These are phyloP conservation scores for Lacerta agilis DNA, from an alignment of 2,797 vertebrate species.

Conservation along the genomic window DNA sequence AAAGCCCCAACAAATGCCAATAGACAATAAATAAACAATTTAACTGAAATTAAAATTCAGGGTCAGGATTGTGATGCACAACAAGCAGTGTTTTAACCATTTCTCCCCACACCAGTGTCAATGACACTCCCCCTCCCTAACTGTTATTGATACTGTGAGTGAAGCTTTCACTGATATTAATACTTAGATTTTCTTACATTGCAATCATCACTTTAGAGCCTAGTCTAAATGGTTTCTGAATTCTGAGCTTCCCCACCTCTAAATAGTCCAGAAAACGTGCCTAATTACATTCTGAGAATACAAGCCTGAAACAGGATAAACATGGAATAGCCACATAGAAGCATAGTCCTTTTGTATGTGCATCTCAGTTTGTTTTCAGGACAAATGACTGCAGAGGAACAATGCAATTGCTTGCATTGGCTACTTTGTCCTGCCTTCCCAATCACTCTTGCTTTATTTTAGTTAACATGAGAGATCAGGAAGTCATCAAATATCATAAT, in stretches of 20 bases:
- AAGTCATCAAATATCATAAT: conserved; percentile 55
- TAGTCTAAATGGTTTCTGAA: neutral
- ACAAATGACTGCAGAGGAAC: conserved; percentile 77
- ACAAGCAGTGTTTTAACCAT: neutral
- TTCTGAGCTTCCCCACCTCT: neutral
- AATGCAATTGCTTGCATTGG: conserved; percentile 74
- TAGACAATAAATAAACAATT: too few species aligned
- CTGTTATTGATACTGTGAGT: too few species aligned
- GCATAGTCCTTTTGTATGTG: conserved; percentile 44
- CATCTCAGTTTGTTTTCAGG: conserved; percentile 77
- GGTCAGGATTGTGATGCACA: neutral
- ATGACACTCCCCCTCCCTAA: neutral
- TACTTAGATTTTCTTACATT: conserved; percentile 40
- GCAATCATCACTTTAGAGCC: conserved; percentile 15
- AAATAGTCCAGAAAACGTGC: neutral
- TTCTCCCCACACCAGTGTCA: neutral
- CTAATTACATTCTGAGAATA: neutral
- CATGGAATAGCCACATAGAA: conserved; percentile 58
- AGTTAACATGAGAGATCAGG: conserved; percentile 68
- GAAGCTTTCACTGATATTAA: neutral
- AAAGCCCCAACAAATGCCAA: too few species aligned
- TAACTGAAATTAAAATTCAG: neutral
- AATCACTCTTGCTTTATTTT: conserved; percentile 70
- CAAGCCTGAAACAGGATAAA: conserved; percentile 49
- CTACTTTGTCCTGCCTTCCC: conserved; percentile 70